Evolutionary conservation across 2,113 vertebrate species (phyloP).

Genomic region (Upupa epops): DNA sequence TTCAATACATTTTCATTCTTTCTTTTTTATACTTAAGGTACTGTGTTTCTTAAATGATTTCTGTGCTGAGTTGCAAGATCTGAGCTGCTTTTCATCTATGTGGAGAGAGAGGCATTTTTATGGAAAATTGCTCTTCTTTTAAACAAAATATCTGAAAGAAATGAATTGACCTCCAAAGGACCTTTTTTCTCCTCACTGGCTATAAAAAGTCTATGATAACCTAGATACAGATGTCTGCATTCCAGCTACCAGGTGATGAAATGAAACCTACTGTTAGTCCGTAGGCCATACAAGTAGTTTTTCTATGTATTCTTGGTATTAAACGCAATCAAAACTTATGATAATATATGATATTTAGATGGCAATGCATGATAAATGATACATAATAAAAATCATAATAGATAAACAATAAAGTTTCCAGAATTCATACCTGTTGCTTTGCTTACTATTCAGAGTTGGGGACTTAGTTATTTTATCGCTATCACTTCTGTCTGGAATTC

Average conservation of each 20-base stretch:
- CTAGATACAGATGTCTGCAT: neutral
- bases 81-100: neutral
- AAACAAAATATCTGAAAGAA: neutral
- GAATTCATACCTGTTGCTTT: constrained; percentile 69
- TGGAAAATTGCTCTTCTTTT: neutral
- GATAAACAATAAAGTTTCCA: neutral
- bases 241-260: neutral
- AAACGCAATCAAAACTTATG: neutral
- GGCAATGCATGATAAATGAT: neutral
- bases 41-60: neutral
- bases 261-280: neutral
- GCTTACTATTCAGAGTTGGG: constrained; percentile 53
- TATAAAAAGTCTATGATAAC: neutral
- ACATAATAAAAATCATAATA: neutral
- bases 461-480: constrained; percentile 53
- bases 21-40: neutral
- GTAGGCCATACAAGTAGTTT: neutral
- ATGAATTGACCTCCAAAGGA: neutral
- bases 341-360: neutral
- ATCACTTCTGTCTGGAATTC: constrained; percentile 67
- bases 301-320: neutral
- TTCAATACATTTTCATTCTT: neutral
- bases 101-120: neutral
- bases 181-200: neutral
- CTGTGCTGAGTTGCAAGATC: neutral